Conservation (phyloP, 2,113 vertebrate genomes). For the Notarius quadriscutis region DNA sequence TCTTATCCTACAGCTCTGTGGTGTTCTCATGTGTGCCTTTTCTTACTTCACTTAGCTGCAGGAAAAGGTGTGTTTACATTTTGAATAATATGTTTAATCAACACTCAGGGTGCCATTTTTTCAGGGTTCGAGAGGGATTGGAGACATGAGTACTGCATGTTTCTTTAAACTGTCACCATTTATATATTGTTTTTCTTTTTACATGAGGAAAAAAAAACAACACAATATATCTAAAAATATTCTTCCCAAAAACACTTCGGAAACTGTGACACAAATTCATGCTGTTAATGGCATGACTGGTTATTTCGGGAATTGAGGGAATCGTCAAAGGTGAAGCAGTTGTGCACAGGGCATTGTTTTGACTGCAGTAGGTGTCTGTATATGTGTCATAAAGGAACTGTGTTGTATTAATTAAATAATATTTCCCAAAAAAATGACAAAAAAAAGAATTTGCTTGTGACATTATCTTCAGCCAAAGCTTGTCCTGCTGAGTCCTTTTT, state of each 20-base stretch:
- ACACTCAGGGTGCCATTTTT: slow-evolving; percentile 57
- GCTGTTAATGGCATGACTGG: slow-evolving; percentile 67
- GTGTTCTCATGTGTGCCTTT: slow-evolving; percentile 81
- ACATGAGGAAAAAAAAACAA: slow-evolving; percentile 47
- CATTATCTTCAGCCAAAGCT: slow-evolving; percentile 70
- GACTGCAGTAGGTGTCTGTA: slow-evolving; percentile 73
- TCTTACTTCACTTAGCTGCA: slow-evolving; percentile 70
- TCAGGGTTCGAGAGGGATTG: slow-evolving; percentile 41
- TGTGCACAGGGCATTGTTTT: slow-evolving; percentile 77
- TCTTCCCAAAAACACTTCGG: slow-evolving; percentile 48
- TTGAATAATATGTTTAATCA: slow-evolving; percentile 62
- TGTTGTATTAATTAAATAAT: slow-evolving; percentile 75
- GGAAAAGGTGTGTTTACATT: slow-evolving; percentile 71
- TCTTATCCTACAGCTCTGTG: slow-evolving; percentile 67
- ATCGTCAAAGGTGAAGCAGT: slow-evolving; percentile 64
- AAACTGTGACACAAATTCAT: slow-evolving; percentile 78
- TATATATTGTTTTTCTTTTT: slow-evolving; percentile 54
- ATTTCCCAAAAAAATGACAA: slow-evolving; percentile 61
- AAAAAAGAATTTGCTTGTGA: slow-evolving; percentile 39
- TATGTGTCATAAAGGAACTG: slow-evolving; percentile 74
- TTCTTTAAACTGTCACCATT: slow-evolving; percentile 39
- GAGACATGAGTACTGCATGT: slow-evolving; percentile 10
- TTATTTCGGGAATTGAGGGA: slow-evolving; percentile 61
- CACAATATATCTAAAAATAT: slow-evolving; percentile 35
- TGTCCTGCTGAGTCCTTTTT: slow-evolving; percentile 78